A percentile compares a stretch with the other conserved stretches of the same genome.
Conservation (phyloP, 2,113 vertebrate species). For the Neoarius graeffei region DNA sequence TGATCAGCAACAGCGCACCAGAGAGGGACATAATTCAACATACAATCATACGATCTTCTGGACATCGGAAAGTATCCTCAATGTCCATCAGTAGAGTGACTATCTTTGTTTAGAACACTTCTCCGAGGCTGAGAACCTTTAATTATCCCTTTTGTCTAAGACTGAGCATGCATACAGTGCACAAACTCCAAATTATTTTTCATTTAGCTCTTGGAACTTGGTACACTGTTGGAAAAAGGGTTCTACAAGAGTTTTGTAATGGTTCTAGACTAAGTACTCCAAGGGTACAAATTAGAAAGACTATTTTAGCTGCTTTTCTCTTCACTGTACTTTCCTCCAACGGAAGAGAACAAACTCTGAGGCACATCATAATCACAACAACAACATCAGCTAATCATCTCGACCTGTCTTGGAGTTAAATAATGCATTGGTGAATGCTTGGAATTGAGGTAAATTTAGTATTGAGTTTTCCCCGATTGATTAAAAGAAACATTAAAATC, state of each 20-base stretch:
- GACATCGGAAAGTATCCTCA: too few relatives aligned
- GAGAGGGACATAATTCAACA: slow-evolving; percentile 16
- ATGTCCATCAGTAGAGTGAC: not conserved
- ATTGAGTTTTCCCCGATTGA: not conserved
- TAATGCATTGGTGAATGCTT: not conserved
- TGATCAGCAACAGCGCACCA: slow-evolving; percentile 24
- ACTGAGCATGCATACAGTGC: not conserved
- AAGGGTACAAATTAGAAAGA: not conserved
- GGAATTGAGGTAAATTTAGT: not conserved
- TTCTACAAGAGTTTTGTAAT: not conserved
- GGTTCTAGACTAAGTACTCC: not conserved
- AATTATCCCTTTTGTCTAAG: not conserved
- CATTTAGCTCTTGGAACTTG: not conserved
- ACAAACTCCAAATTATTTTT: not conserved
- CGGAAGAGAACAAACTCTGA: not conserved
- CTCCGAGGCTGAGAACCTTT: not conserved
- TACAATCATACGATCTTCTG: not conserved
- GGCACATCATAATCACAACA: not conserved
- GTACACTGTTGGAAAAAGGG: not conserved
- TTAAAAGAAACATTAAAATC: not conserved
- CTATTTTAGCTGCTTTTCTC: not conserved
- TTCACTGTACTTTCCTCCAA: not conserved
- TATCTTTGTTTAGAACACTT: not conserved
- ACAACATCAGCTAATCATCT: not conserved
- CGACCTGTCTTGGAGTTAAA: too few relatives aligned